These are phyloP conservation scores for Quadroppia sp. DNA, from an alignment of 2,888 invertebrate species.

Conservation along the genomic window DNA sequence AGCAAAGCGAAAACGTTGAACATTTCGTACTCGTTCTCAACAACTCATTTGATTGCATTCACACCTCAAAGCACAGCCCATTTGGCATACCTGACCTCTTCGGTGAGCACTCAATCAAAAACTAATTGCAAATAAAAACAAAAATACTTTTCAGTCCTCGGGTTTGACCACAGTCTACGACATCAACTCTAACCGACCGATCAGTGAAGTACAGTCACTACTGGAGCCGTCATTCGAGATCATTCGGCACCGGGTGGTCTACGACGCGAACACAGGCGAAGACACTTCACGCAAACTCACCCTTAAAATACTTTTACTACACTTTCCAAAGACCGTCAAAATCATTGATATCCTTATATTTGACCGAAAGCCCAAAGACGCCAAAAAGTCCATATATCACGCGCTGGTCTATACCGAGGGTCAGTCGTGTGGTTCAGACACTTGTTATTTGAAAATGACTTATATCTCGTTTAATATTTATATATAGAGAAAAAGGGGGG, in stretches of 20 bases:
- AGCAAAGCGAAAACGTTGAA: neutral
- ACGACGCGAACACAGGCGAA: neutral
- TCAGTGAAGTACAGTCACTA: no score
- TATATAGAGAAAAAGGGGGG: neutral
- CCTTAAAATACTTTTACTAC: neutral
- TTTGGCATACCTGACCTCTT: neutral
- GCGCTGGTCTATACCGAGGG: conserved; percentile 2
- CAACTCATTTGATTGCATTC: neutral
- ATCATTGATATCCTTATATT: neutral
- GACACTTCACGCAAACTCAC: neutral
- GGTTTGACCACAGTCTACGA: neutral
- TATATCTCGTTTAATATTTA: neutral
- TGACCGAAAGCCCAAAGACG: neutral
- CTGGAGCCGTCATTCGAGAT: neutral
- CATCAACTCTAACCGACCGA: neutral
- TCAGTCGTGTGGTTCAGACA: neutral
- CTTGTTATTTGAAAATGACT: neutral
- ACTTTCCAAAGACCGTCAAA: neutral
- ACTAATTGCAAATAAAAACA: neutral
- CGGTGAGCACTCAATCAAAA: neutral
- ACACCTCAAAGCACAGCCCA: neutral
- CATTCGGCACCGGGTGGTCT: neutral
- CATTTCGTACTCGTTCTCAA: neutral
- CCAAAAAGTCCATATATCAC: neutral
- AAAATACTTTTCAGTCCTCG: neutral